These are phyloP conservation scores for Harpagifer antarcticus DNA, from an alignment of 2,797 vertebrate species.

Conservation along the genomic window DNA sequence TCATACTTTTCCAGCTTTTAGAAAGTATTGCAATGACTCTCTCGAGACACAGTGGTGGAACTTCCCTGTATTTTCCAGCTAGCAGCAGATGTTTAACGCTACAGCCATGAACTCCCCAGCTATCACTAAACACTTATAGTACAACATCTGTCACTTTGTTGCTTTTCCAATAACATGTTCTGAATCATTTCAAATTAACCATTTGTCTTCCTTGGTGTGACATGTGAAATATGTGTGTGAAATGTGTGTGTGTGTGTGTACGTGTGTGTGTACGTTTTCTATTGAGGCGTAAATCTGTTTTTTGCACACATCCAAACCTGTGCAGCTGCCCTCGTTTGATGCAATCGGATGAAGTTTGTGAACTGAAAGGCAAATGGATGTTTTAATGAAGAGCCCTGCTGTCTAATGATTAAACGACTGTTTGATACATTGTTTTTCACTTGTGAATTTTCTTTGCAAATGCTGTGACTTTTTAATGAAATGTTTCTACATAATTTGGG, in stretches of 20 bases:
- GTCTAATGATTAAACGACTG: conserved; percentile 69
- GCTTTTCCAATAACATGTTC: neutral
- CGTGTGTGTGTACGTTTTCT: conserved; percentile 46
- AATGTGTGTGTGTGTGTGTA: no score
- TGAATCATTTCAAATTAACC: neutral
- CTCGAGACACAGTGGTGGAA: neutral
- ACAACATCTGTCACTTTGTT: neutral
- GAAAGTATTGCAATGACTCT: neutral
- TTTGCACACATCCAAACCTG: conserved; percentile 28
- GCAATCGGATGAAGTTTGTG: conserved; percentile 49
- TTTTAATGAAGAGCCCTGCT: conserved; percentile 60
- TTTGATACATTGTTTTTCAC: conserved; percentile 52
- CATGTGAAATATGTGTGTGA: conserved; percentile 31
- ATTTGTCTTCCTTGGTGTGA: conserved; percentile 25
- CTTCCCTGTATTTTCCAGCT: conserved; percentile 17
- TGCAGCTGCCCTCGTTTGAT: conserved; percentile 54
- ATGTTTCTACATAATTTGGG: neutral
- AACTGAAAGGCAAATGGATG: conserved; percentile 62
- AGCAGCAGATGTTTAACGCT: conserved; percentile 6
- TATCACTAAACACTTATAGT: neutral
- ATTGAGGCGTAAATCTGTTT: conserved; percentile 29
- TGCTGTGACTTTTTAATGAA: neutral
- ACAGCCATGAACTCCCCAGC: neutral
- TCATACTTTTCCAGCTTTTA: neutral
- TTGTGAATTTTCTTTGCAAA: conserved; percentile 7